Evolutionary conservation across 53 echinoderm and acorn worm genomes (phyloP), one percentile per base, ranked within the genome.

Genomic region (Astropecten irregularis): DNA sequence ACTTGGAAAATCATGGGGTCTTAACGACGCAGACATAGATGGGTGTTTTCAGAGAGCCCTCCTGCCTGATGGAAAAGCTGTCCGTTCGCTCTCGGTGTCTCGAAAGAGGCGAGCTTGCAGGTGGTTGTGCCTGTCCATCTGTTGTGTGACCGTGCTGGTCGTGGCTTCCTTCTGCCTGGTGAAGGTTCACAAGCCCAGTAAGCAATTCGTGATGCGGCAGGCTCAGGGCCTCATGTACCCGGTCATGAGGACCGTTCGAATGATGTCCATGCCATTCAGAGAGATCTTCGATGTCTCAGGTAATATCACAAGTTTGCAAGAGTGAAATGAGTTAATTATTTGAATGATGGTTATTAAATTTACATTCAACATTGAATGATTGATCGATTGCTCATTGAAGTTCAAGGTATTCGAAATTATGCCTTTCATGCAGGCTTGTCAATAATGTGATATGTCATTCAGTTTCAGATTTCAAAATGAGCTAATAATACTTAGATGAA

Each of bases 1-100:
- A 48, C 82, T 88, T 29, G 88, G 88, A 18, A 71, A 61, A 88
- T 82, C 82, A n/a, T 88, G 88, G 88, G 88, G 88, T 13, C 56
- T 88, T 9, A 33, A 71, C 31, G 88, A 88, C 51, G 27, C 40
- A 20, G 82, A 88, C 15, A 88, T 88, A 20, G 52, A 88, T 20
- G 0, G 57, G 15, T 88, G 88, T 52, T 61, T 88, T 22, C 71
- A 82, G 37, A 38, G 34, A 28, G 70, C 88, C 47, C 36, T 88
- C n/a, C 14, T 16, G 25, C 49, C 62, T 4, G 15, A 49, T 31
- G 56, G 11, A 13, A 40, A 37, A 0, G 22, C 44, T 15, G 13
- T 71, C 71, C 42, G 6, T 6, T 11, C 42, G 42, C 42, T 6
- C 6, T 10, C 47, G 4, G 20, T 6, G 47, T 42, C 62, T 38